phyloP scores from a whole-genome alignment of 2,797 vertebrate genomes.

The Thunnus albacares region DNA sequence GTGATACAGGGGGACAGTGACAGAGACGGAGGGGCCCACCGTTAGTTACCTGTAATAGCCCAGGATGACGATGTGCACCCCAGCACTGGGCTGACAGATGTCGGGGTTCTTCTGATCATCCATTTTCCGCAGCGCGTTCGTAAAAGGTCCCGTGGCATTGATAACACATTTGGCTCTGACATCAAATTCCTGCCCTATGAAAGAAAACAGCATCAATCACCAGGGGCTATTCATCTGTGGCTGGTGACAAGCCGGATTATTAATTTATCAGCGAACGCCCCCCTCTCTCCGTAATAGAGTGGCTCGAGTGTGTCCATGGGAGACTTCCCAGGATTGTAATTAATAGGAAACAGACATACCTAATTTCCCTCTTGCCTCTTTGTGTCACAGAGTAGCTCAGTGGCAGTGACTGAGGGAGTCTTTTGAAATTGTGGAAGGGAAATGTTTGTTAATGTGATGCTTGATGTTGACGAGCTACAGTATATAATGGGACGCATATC shows the following conservation, averaged over 20 bases:
- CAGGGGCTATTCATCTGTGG: constrained; percentile 87
- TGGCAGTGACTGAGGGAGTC: constrained; percentile 82
- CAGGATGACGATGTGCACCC: constrained; percentile 94
- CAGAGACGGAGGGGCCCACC: constrained; percentile 89
- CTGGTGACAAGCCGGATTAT: constrained; percentile 88
- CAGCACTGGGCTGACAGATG: constrained; percentile 96
- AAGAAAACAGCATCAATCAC: constrained; percentile 95
- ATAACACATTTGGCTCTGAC: constrained; percentile 99
- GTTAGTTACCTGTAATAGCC: constrained; percentile 97
- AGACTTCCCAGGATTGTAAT: constrained; percentile 90
- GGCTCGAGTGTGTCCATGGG: constrained; percentile 85
- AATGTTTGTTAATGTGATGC: constrained; percentile 84
- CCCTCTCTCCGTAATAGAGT: constrained; percentile 86
- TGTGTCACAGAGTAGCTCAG: constrained; percentile 85
- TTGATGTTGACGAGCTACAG: constrained; percentile 79
- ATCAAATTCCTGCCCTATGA: constrained; percentile 97
- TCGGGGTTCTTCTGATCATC: constrained; percentile 90
- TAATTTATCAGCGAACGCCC: constrained; percentile 90
- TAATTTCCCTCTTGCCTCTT: constrained; percentile 89
- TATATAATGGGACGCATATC: constrained; percentile 81
- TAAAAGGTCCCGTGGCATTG: constrained; percentile 99
- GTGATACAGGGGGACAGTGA: constrained; percentile 83
- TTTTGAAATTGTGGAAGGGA: constrained; percentile 80
- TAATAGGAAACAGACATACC: constrained; percentile 91
- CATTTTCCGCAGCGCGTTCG: constrained; percentile 94